Conservation (phyloP, 2,797 vertebrate genomes). For the Malacoraja senta region DNA sequence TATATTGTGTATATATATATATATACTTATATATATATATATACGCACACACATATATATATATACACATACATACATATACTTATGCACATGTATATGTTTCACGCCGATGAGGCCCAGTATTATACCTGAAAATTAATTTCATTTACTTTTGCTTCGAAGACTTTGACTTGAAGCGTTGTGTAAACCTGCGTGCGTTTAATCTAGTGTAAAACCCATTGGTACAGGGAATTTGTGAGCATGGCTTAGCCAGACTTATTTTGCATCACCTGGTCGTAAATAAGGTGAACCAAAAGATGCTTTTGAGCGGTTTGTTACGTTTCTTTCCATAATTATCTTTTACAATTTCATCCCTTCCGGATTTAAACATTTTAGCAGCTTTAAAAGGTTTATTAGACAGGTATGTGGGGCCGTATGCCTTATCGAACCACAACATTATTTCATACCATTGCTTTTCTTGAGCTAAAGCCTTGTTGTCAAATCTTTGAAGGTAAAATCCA, state of each 20-base stretch:
- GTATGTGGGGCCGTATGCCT: neutral
- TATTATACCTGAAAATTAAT: neutral
- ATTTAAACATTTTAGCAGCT: neutral
- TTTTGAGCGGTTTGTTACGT: neutral
- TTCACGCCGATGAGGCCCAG: neutral
- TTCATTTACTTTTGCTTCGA: neutral
- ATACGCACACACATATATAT: too few relatives aligned
- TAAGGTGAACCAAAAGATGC: neutral
- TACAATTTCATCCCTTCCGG: neutral
- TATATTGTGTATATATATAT: too few relatives aligned
- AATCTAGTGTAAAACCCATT: neutral
- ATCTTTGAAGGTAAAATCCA: neutral
- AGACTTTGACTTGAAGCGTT: neutral
- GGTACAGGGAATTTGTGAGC: neutral
- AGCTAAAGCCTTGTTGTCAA: neutral
- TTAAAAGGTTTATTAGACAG: neutral
- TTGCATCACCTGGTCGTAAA: neutral
- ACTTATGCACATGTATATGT: too few relatives aligned
- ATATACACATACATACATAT: too few relatives aligned
- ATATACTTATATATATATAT: too few relatives aligned
- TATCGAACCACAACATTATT: neutral
- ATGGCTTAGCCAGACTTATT: neutral
- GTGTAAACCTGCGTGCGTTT: neutral
- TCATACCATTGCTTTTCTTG: neutral
- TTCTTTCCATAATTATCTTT: neutral